Percentiles rank a stretch among this genome's conserved stretches.
Evolutionary conservation across 2,113 vertebrate genomes (phyloP).

Genomic region (Passer montanus): DNA sequence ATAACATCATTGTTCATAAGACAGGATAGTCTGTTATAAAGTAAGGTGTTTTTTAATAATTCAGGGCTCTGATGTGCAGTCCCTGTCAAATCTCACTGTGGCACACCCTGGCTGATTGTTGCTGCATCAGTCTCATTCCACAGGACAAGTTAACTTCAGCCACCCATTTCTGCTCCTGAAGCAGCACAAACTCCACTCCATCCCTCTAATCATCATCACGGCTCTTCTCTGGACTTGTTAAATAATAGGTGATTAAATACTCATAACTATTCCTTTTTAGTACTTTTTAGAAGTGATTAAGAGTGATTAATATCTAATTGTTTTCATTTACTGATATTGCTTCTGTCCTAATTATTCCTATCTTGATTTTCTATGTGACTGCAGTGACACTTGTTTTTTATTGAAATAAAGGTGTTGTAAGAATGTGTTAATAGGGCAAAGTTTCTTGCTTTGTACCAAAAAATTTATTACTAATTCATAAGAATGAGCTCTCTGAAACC

Average conservation of each 20-base stretch:
- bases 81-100: not conserved
- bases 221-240: not conserved
- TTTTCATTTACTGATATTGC: not conserved
- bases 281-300: not conserved
- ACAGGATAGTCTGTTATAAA: not conserved
- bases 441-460: not conserved
- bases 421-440: not conserved
- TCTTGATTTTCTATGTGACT: not conserved
- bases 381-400: not conserved
- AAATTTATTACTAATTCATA: not conserved
- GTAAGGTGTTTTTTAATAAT: not conserved
- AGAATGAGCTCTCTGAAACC: not conserved
- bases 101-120: not conserved
- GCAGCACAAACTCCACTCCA: not conserved
- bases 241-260: not conserved
- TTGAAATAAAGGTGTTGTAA: not conserved
- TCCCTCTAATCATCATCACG: not conserved
- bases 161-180: accelerated
- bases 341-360: not conserved
- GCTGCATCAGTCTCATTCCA: not conserved
- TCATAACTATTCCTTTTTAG: not conserved
- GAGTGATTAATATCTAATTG: not conserved
- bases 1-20: not conserved
- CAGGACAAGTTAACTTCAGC: not conserved
- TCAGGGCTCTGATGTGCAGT: not conserved